Conservation (phyloP, 2,113 vertebrate genomes). For the Propithecus coquereli region DNA sequence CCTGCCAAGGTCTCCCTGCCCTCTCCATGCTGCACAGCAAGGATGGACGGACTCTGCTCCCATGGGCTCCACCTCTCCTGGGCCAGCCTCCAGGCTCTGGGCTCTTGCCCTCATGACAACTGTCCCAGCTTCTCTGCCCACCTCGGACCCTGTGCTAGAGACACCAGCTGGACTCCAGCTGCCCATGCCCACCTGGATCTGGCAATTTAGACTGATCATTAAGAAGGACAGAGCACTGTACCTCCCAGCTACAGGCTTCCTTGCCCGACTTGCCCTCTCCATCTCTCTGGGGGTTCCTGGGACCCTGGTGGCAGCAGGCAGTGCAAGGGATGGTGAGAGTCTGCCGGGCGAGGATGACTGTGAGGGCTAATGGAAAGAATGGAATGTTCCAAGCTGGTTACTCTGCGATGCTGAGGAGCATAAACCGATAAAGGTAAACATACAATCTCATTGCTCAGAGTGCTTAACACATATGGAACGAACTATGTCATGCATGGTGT, state of each 20-base stretch:
- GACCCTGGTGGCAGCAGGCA: background rate
- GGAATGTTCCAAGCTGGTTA: background rate
- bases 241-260: background rate
- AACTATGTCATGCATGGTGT: background rate
- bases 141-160: background rate
- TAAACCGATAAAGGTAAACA: background rate
- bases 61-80: background rate
- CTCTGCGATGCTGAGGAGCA: background rate
- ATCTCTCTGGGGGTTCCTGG: background rate
- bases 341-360: background rate
- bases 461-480: background rate
- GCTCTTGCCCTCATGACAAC: background rate
- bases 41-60: background rate
- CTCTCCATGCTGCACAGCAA: background rate
- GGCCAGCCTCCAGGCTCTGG: background rate
- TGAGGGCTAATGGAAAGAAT: background rate
- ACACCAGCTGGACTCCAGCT: background rate
- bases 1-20: background rate
- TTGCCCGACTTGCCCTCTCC: background rate
- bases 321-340: background rate
- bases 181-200: background rate
- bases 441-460: background rate
- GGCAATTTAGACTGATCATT: background rate
- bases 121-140: background rate
- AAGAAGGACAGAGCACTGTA: rapidly evolving